Evolutionary conservation across 2,113 vertebrate genomes (phyloP), one percentile per base, ranked within the genome.

Genomic region (Emberiza fucata): DNA sequence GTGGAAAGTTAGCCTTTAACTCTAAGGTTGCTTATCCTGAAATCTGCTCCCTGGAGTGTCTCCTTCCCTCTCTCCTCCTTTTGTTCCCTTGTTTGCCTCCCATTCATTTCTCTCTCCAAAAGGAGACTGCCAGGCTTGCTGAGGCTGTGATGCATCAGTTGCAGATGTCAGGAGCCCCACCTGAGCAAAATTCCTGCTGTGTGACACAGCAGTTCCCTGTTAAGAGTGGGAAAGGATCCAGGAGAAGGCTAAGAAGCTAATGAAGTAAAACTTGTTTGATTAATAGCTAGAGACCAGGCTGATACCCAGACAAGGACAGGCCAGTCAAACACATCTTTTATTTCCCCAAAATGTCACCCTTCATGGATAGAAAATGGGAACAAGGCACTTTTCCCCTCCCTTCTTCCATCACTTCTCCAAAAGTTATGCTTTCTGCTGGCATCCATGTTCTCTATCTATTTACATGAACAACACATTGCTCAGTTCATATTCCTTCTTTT

Each of bases 301-400:
- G 56, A 6, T 42, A 60, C 61, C 16, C 27, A 65, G 90, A 60
- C 59, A 63, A 56, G 59, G 71, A 45, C 13, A 19, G 31, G 18
- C 25, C 11, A 6, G 35, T 45, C 76, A 77, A 9, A 81, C 54
- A 40, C 48, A n/a, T 71, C 1, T n/a, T 70, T 68, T 59, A 64
- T 82, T 86, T 88, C 44, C 12, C 22, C 20, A 39, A 57, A 33
- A 86, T 11, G 14, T 65, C 21, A 44, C 37, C 21, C 16, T 83
- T 42, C 9, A 1, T 39, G 33, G 44, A 66, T 12, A 51, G 40
- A 63, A 83, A 91, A 79, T 28, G 48, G 22, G 60, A 80, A 42
- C 1, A 7, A 21, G 9, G 20, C 2, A 8, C 4, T 54, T 24
- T 51, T 7, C 19, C 11, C 4, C 6, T 85, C 5, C 24, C 4